These are phyloP conservation scores for Ia io DNA, from an alignment of 2,113 vertebrate genomes.

Conservation along the genomic window DNA sequence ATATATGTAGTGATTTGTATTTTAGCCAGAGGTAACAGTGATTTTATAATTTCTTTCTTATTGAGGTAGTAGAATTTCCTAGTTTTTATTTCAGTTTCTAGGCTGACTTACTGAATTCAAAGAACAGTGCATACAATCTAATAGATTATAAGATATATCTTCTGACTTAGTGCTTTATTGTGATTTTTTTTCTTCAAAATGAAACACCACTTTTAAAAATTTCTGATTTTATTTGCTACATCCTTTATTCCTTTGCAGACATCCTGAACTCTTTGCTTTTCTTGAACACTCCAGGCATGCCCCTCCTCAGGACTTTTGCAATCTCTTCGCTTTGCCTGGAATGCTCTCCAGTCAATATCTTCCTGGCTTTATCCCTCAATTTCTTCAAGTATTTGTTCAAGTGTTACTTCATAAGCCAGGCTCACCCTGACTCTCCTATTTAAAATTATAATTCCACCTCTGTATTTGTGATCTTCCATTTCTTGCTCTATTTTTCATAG, in stretches of 20 bases:
- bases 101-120: background rate
- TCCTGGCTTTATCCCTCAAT: background rate
- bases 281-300: background rate
- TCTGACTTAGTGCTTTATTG: constrained; percentile 2
- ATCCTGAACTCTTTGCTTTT: background rate
- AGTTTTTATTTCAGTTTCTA: background rate
- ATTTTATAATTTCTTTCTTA: constrained; percentile 35
- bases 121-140: background rate
- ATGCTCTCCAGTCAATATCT: background rate
- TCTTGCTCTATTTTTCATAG: background rate
- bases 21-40: background rate
- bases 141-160: background rate
- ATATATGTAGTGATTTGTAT: background rate
- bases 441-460: background rate
- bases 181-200: constrained; percentile 14
- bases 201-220: background rate
- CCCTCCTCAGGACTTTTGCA: background rate
- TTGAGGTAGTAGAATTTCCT: background rate
- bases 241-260: background rate
- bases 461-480: background rate
- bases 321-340: background rate
- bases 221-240: background rate
- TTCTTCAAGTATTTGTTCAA: background rate
- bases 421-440: background rate
- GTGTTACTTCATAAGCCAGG: background rate